These are phyloP conservation scores for Karalla daura DNA, from an alignment of 2,797 vertebrate species.

Conservation along the genomic window DNA sequence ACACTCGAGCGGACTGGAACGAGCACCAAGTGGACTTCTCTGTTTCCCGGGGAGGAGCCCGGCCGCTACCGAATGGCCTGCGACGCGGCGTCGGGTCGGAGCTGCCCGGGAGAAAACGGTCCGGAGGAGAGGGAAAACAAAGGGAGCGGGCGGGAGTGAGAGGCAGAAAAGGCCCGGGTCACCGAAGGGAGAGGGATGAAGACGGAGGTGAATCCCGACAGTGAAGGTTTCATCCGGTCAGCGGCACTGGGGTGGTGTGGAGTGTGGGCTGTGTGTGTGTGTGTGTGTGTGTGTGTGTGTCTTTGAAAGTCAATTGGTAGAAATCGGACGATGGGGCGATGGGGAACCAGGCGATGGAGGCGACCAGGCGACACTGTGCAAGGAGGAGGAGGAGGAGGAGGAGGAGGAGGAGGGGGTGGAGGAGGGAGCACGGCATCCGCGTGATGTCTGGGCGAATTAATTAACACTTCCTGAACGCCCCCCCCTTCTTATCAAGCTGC, in stretches of 20 bases:
- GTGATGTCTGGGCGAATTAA: constrained; percentile 54
- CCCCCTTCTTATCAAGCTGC: constrained; percentile 56
- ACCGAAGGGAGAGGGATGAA: constrained; percentile 33
- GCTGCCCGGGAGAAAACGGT: constrained; percentile 49
- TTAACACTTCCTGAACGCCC: constrained; percentile 65
- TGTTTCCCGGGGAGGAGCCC: constrained; percentile 14
- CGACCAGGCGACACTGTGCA: constrained; percentile 6
- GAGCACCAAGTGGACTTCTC: constrained; percentile 26
- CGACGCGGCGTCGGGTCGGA: constrained; percentile 31
- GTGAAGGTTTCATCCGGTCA: constrained; percentile 45
- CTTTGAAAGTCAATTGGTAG: constrained; percentile 30
- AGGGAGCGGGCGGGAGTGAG: constrained; percentile 1
- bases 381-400: constrained; percentile 9
- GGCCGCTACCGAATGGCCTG: constrained; percentile 16
- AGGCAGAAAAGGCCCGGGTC: constrained; percentile 11
- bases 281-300: too few species aligned
- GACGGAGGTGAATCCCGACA: constrained; percentile 22
- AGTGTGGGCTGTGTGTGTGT: too few species aligned
- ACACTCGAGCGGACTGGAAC: constrained; percentile 26
- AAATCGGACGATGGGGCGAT: neutral
- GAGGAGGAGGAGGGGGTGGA: too few species aligned
- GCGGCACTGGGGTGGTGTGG: too few species aligned
- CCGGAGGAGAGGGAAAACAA: constrained; percentile 17
- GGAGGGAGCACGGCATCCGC: too few species aligned
- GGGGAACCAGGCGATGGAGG: neutral